Base-by-base conservation (phyloP, 1,140 invertebrate species). In the Gryon sp. region DNA sequence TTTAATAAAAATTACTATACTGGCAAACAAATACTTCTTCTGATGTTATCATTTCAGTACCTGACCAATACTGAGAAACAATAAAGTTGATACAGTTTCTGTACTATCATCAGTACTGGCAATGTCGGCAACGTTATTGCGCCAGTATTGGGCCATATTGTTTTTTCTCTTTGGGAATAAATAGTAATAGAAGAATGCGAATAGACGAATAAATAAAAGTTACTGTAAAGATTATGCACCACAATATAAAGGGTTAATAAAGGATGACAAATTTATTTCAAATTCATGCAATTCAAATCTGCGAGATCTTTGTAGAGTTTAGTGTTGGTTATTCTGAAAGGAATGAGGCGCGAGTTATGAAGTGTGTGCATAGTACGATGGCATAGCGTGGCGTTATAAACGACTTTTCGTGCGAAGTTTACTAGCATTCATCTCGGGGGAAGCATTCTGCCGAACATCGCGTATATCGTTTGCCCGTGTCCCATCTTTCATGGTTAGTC, bases 381-480 rank as follows among this genome's bases (percentile, higher is more conserved):
- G 83, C 80, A 80, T 79, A 82, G 83, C 78, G 80, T 60, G 78
- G 80, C 79, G 82, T 85, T 84, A 84, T 85, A 85, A 85, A 85
- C 83, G 84, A 84, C 83, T 84, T 84, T 84, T 84, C 83, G 83
- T 78, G 83, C 79, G 45, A 85, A 85, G 81, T 85, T 84, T 85
- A 78, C 81, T 78, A 73, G 81, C 84, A 85, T 85, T 85, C 84
- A 84, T 84, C 84, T 84, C 83, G 53, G 76, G 66, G 76, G 81
- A 81, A 74, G 72, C 76, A 60, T 60, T 80, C 52, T 50, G 30
- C 50, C 65, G 36, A 52, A 15, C 36, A 46, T 55, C 60, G 38
- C 26, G 40, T 30, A 24, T 38, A 59, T 48, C 30, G 20, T 24
- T 34, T 18, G 9, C 57, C 18, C 22, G 45, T 45, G 22, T 34